Evolutionary conservation across 2,888 invertebrate species (phyloP).

Genomic region (Cantharis nigra): DNA sequence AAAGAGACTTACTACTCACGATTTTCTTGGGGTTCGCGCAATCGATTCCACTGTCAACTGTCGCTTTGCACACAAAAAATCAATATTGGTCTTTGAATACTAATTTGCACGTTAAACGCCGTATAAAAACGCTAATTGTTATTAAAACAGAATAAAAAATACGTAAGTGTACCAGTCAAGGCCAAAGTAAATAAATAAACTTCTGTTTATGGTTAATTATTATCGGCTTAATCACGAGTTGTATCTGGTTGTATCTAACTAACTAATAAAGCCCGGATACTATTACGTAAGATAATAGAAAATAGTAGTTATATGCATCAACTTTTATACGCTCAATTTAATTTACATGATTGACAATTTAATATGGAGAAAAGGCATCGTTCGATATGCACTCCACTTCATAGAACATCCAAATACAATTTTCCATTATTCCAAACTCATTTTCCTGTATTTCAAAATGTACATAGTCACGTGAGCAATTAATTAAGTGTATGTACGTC

Average conservation of each 20-base stretch:
- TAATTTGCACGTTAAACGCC: not conserved
- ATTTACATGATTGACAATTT: not conserved
- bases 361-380: not conserved
- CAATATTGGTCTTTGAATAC: conserved; percentile 12
- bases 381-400: no score
- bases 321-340: not conserved
- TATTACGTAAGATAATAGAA: conserved; percentile 6
- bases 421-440: no score
- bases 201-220: conserved; percentile 15
- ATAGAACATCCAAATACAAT: no score
- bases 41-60: conserved; percentile 22
- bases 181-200: not conserved
- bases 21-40: conserved; percentile 15
- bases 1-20: not conserved
- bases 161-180: not conserved
- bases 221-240: conserved; percentile 5
- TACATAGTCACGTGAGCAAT: no score
- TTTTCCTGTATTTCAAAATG: no score
- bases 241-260: not conserved
- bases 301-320: not conserved
- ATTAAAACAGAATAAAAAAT: not conserved
- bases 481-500: no score
- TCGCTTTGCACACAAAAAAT: conserved; percentile 16
- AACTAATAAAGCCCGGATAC: conserved; percentile 5
- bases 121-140: conserved; percentile 6